These are phyloP conservation scores for Tragelaphus buxtoni DNA, from an alignment of 2,113 vertebrate species.

Conservation along the genomic window DNA sequence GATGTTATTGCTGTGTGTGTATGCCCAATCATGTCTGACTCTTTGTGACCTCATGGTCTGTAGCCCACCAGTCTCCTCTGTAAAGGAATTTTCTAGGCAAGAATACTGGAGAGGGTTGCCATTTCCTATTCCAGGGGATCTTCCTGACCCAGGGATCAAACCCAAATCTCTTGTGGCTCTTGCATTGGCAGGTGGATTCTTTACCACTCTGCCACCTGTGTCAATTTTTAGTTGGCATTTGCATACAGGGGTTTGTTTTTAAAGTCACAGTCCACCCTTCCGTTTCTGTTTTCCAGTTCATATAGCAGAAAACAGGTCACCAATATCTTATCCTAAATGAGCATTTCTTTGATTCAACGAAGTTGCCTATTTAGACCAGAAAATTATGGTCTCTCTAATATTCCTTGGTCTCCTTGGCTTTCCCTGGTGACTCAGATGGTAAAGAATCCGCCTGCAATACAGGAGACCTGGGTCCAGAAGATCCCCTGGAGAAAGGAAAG, in stretches of 20 bases:
- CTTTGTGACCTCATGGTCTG: not conserved
- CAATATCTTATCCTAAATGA: not conserved
- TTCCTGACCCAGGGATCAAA: not conserved
- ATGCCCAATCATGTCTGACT: not conserved
- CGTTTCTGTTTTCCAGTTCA: not conserved
- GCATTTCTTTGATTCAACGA: not conserved
- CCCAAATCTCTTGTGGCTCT: not conserved
- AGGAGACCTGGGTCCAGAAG: not conserved
- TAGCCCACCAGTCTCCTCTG: not conserved
- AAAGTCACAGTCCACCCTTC: not conserved
- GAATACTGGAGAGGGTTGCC: not conserved
- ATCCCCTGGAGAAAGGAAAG: not conserved
- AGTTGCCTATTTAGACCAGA: not conserved
- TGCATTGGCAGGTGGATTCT: not conserved
- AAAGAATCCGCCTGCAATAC: not conserved
- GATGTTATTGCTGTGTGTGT: not conserved
- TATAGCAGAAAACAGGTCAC: not conserved
- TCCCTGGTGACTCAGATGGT: not conserved
- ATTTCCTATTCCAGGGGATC: not conserved
- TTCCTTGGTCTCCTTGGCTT: not conserved
- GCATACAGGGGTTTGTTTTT: not conserved
- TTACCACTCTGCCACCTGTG: not conserved
- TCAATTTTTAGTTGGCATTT: not conserved
- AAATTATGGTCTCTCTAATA: not conserved
- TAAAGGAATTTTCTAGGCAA: not conserved